phyloP scores from a whole-genome alignment of 37 sponge, comb jelly and placozoan species.

The Crambe crambe region DNA sequence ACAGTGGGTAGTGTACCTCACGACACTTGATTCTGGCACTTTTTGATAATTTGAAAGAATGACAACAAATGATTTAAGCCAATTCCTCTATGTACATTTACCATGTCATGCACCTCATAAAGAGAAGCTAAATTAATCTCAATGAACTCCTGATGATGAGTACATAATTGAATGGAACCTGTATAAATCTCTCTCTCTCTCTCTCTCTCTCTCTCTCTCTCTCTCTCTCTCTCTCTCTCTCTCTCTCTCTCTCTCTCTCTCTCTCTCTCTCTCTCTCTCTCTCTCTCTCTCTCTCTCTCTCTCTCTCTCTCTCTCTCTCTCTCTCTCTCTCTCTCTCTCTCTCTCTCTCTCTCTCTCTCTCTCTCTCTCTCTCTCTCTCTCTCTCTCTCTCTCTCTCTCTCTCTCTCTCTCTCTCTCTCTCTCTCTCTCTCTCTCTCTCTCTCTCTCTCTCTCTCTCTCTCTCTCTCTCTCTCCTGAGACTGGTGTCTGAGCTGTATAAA shows the following conservation, averaged over 20 bases:
- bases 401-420: constrained; percentile 45
- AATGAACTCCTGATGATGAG: too few relatives aligned
- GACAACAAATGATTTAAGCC: too few relatives aligned
- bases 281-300: constrained; percentile 45
- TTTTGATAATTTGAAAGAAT: too few relatives aligned
- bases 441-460: constrained; percentile 29
- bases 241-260: constrained; percentile 43
- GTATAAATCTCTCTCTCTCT: too few relatives aligned
- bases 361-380: constrained; percentile 39
- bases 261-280: constrained; percentile 46
- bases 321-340: constrained; percentile 50
- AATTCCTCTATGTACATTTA: too few relatives aligned
- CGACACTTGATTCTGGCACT: too few relatives aligned
- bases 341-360: constrained; percentile 46
- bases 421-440: constrained; percentile 44
- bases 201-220: constrained; percentile 48
- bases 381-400: constrained; percentile 39
- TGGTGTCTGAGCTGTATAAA: too few relatives aligned
- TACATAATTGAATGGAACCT: too few relatives aligned
- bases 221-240: constrained; percentile 45
- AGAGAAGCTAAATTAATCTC: too few relatives aligned
- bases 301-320: constrained; percentile 49
- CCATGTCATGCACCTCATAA: too few relatives aligned
- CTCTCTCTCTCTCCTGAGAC: constrained; percentile 7
- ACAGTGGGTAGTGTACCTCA: too few relatives aligned